phyloP scores from a whole-genome alignment of 2,797 vertebrate genomes.

The Simalia tracyae region DNA sequence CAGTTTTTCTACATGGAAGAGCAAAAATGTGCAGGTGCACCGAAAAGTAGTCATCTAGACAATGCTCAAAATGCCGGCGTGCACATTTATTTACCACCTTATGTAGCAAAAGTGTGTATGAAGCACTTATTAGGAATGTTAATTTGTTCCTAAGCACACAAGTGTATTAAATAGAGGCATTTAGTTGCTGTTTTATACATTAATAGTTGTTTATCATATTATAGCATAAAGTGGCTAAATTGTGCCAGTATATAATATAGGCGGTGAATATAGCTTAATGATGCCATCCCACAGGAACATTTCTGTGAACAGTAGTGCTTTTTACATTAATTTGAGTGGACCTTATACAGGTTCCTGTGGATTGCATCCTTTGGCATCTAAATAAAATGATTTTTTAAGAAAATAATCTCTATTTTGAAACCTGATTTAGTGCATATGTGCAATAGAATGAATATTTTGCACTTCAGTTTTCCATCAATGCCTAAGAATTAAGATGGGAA shows the following conservation, averaged over 20 bases:
- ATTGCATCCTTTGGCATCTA: constrained; percentile 56
- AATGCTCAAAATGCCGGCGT: neutral
- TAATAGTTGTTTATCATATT: constrained; percentile 67
- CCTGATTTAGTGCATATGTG: constrained; percentile 60
- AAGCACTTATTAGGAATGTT: constrained; percentile 66
- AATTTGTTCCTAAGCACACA: constrained; percentile 62
- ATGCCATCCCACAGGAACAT: constrained; percentile 11
- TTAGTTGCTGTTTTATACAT: constrained; percentile 63
- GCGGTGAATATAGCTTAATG: constrained; percentile 41
- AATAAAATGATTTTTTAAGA: constrained; percentile 54
- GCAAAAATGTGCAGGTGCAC: neutral
- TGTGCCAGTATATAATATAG: constrained; percentile 54
- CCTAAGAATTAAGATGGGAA: constrained; percentile 64
- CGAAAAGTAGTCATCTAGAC: neutral
- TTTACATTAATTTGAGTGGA: constrained; percentile 9
- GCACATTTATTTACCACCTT: constrained; percentile 1
- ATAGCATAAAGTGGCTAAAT: constrained; percentile 65
- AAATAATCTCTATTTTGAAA: constrained; percentile 44
- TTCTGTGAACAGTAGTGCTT: neutral
- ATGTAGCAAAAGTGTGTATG: constrained; percentile 17
- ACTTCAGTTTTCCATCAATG: constrained; percentile 67
- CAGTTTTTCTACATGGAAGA: constrained; percentile 4
- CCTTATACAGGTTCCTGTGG: constrained; percentile 10
- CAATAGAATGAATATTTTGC: constrained; percentile 71
- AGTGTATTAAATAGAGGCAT: constrained; percentile 65